Evolutionary conservation across 1,140 invertebrate species (phyloP), one percentile per base, ranked within the genome.

Genomic region (Musca domestica): DNA sequence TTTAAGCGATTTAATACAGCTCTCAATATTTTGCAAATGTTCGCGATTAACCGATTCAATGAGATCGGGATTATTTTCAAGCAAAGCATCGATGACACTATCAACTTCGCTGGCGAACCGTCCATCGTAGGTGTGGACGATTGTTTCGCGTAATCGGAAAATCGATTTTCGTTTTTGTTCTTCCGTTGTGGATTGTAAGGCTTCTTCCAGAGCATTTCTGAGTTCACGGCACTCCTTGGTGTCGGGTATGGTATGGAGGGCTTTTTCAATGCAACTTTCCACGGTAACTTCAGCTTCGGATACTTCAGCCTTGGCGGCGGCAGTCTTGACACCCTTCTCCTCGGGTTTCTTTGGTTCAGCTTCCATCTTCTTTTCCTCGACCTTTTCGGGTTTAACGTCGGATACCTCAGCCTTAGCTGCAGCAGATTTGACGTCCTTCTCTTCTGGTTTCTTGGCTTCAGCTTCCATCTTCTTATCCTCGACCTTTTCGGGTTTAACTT

Each of bases 391-490:
- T 1, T 54, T 25, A 17, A 30, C n/a, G 19, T 19, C 27, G 0
- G 48, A 19, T 14, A 41, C n/a, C 46, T 46, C 20, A 3, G 23
- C 12, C 19, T 52, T 49, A 14, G 3, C 6, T 10, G 25, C n/a
- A 4, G 14, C 41, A 9, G 15, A 19, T 4, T 27, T 17, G 4
- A 46, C 61, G 5, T 46, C 47, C 20, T 41, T 19, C 19, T 52
- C 47, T 9, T 56, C 34, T 0, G 0, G 12, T n/a, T 41, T 25
- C 54, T 48, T 49, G 14, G 64, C 22, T 27, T 79, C 75, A 5
- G 71, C 69, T 15, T 72, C 72, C 69, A 77, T 54, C 12, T 68
- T 58, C 19, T 56, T 46, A 17, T 64, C 56, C 41, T 25, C 34
- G n/a, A 27, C 6, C 22, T 67, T 46, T 17, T 58, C 46, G 3